These are phyloP conservation scores for Sebastes diaconus DNA, from an alignment of 2,797 vertebrate species.

Conservation along the genomic window DNA sequence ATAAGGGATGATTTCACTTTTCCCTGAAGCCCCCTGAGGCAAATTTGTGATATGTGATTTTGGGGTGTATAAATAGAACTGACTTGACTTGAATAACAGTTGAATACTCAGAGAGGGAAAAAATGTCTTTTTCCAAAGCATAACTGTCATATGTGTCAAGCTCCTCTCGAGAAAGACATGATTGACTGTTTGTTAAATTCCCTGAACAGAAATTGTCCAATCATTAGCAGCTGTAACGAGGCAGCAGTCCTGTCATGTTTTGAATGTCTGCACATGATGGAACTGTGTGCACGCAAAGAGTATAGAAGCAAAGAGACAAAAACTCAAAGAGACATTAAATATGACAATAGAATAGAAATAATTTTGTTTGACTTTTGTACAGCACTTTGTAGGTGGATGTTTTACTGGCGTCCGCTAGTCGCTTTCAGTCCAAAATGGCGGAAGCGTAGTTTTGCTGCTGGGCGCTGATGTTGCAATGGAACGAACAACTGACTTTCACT, in stretches of 20 bases:
- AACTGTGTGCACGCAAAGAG: no score
- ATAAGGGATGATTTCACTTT: not conserved
- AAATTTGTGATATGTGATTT: not conserved
- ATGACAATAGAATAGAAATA: no score
- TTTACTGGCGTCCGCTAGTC: no score
- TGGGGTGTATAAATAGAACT: not conserved
- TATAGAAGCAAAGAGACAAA: no score
- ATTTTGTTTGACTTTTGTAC: no score
- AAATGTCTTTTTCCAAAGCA: not conserved
- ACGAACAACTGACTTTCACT: no score
- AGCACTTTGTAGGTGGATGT: no score
- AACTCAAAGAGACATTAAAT: no score
- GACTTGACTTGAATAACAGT: not conserved
- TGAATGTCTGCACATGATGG: not conserved
- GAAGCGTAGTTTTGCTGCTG: no score
- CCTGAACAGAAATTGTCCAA: no score
- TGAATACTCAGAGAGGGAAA: not conserved
- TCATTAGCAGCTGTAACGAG: not conserved
- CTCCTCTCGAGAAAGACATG: not conserved
- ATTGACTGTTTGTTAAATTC: not conserved
- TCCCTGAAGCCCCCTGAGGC: not conserved
- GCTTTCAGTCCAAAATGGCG: no score
- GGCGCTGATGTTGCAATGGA: no score
- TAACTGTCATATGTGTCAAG: not conserved
- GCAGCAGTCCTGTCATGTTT: not conserved